Evolutionary conservation across 2,888 invertebrate species (phyloP).

Genomic region (Caenorhabditis parvicauda): DNA sequence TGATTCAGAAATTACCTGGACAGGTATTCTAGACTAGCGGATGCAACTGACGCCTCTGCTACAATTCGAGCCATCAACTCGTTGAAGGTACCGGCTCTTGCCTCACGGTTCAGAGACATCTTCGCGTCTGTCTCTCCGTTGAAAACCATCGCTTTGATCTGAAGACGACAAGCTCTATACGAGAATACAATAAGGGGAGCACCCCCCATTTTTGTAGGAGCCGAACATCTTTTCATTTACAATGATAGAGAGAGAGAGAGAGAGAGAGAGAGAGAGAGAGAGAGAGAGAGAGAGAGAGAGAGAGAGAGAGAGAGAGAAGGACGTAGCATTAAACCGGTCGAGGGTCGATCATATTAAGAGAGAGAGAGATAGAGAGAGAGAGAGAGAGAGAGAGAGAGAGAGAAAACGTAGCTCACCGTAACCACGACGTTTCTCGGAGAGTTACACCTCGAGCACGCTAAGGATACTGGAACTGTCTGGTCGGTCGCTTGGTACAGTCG

Average conservation of each 20-base stretch:
- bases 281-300: too few relatives aligned
- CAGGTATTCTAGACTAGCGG: conserved; percentile 40
- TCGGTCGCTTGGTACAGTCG: conserved; percentile 24
- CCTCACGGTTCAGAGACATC: conserved; percentile 53
- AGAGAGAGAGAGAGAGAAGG: too few relatives aligned
- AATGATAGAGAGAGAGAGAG: too few relatives aligned
- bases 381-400: too few relatives aligned
- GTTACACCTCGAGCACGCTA: conserved; percentile 31
- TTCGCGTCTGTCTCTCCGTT: conserved; percentile 37
- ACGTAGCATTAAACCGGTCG: too few relatives aligned
- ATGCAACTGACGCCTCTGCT: conserved; percentile 34
- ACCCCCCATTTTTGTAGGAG: not conserved
- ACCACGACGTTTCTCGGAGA: conserved; percentile 19
- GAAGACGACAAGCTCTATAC: not conserved
- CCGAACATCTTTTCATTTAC: not conserved
- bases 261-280: too few relatives aligned
- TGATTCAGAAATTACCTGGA: conserved; percentile 27
- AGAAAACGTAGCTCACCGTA: conserved; percentile 7
- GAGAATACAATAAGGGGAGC: too few relatives aligned
- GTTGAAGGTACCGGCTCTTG: conserved; percentile 32
- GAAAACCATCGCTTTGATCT: conserved; percentile 41
- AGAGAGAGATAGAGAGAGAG: too few relatives aligned
- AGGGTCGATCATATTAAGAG: too few relatives aligned
- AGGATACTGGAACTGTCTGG: conserved; percentile 31
- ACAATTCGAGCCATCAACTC: conserved; percentile 21